Conservation (phyloP, 1,140 invertebrate species). For the Agraylea sexmaculata region DNA sequence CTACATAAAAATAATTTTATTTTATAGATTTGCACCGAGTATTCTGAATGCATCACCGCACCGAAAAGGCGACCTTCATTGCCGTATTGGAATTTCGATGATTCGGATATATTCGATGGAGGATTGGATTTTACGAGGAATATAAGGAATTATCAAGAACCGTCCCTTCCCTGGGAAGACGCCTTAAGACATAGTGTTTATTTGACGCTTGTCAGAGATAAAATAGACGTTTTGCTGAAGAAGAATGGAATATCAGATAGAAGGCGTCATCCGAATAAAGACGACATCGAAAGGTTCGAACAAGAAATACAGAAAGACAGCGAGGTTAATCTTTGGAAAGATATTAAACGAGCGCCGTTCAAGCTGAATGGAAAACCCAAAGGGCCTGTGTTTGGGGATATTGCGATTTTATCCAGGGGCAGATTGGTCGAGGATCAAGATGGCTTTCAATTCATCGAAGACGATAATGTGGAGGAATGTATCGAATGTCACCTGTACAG, state of each 20-base stretch:
- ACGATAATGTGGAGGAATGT: slow-evolving; percentile 37
- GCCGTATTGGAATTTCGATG: no score
- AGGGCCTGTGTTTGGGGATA: slow-evolving; percentile 42
- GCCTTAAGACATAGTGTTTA: slow-evolving; percentile 46
- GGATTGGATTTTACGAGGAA: no score
- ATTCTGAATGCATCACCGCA: no score
- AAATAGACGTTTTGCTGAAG: slow-evolving; percentile 34
- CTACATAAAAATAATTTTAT: no score
- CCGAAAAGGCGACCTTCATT: no score
- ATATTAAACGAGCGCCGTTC: slow-evolving; percentile 42
- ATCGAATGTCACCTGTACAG: slow-evolving; percentile 25
- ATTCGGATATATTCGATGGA: no score
- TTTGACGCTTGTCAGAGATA: slow-evolving; percentile 40
- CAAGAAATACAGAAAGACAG: slow-evolving; percentile 30
- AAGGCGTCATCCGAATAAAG: slow-evolving; percentile 9
- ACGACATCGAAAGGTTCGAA: slow-evolving; percentile 24
- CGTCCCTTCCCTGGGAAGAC: slow-evolving; percentile 41
- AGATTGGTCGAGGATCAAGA: slow-evolving; percentile 38
- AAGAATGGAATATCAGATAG: slow-evolving; percentile 16
- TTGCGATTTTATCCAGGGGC: slow-evolving; percentile 47
- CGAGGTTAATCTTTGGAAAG: slow-evolving; percentile 38
- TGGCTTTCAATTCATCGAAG: slow-evolving; percentile 43
- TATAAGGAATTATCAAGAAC: slow-evolving; percentile 2
- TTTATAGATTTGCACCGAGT: no score
- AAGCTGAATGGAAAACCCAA: slow-evolving; percentile 31